A percentile compares a stretch with the other conserved stretches of the same genome.
Evolutionary conservation across 64 coral and sea anemone genomes (phyloP).

Genomic region (Catalaphyllia jardinei): DNA sequence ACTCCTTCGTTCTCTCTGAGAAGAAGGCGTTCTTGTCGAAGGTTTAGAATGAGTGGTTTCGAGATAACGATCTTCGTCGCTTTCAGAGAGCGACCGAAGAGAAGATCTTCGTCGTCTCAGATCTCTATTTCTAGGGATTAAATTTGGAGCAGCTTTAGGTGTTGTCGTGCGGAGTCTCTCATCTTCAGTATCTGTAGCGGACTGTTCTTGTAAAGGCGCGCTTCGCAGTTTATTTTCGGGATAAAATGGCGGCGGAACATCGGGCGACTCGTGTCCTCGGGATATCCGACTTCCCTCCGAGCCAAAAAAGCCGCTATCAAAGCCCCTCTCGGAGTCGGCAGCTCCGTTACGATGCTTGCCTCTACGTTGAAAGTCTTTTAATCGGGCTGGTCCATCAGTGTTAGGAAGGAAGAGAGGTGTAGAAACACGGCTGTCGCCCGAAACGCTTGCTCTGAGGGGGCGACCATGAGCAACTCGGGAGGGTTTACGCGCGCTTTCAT

Average conservation of each 20-base stretch:
- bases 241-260: conserved; percentile 24
- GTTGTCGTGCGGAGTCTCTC: conserved; percentile 37
- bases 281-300: conserved; percentile 93
- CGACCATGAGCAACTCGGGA: not conserved
- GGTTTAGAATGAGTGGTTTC: conserved; percentile 64
- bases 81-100: conserved; percentile 84
- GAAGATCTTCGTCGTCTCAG: conserved; percentile 49
- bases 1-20: conserved; percentile 70
- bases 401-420: conserved; percentile 77
- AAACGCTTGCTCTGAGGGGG: conserved; percentile 44
- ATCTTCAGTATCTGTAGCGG: conserved; percentile 75
- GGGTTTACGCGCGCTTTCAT: not conserved
- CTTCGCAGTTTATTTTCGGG: conserved; percentile 48
- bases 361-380: conserved; percentile 48
- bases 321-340: conserved; percentile 83
- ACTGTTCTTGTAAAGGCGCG: conserved; percentile 59
- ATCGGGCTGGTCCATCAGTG: conserved; percentile 53
- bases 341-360: conserved; percentile 63
- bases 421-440: conserved; percentile 83
- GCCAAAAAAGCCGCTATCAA: conserved; percentile 92
- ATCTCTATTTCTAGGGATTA: conserved; percentile 58
- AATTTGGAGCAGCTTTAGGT: conserved; percentile 45
- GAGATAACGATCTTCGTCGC: conserved; percentile 76
- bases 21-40: conserved; percentile 59
- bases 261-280: conserved; percentile 67